phyloP scores from a whole-genome alignment of 2,888 invertebrate species.

The Desoria tigrina region DNA sequence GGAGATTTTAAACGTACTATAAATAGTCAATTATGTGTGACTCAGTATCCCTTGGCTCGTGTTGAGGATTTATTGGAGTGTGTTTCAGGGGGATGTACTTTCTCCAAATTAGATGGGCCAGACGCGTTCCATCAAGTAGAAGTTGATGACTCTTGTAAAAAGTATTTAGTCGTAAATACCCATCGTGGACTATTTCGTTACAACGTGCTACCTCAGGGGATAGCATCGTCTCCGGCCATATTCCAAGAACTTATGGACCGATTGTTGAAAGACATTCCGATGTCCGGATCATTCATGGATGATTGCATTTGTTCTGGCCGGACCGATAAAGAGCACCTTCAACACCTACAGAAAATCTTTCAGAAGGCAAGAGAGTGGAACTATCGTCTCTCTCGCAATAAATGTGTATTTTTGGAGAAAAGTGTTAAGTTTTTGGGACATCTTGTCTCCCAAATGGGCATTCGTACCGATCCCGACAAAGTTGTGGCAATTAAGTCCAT shows the following conservation, averaged over 20 bases:
- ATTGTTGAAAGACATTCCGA: slow-evolving; percentile 54
- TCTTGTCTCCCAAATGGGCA: slow-evolving; percentile 54
- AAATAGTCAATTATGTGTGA: slow-evolving; percentile 52
- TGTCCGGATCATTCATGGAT: slow-evolving; percentile 53
- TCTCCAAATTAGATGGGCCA: slow-evolving; percentile 56
- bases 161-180: too few species aligned
- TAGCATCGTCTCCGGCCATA: slow-evolving; percentile 55
- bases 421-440: slow-evolving; percentile 55
- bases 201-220: too few species aligned
- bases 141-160: slow-evolving; percentile 53
- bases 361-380: slow-evolving; percentile 50
- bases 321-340: slow-evolving; percentile 51
- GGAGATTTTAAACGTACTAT: too few species aligned
- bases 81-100: too few species aligned
- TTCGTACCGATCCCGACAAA: slow-evolving; percentile 55
- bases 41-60: too few species aligned
- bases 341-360: slow-evolving; percentile 39
- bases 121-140: slow-evolving; percentile 54
- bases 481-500: slow-evolving; percentile 54
- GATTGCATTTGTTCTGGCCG: slow-evolving; percentile 53
- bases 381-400: slow-evolving; percentile 54
- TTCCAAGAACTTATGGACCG: slow-evolving; percentile 54
- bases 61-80: too few species aligned
- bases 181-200: slow-evolving; percentile 54
- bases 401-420: slow-evolving; percentile 54